Conservation (phyloP, 2,113 vertebrate genomes). For the Coryphaenoides rupestris region DNA sequence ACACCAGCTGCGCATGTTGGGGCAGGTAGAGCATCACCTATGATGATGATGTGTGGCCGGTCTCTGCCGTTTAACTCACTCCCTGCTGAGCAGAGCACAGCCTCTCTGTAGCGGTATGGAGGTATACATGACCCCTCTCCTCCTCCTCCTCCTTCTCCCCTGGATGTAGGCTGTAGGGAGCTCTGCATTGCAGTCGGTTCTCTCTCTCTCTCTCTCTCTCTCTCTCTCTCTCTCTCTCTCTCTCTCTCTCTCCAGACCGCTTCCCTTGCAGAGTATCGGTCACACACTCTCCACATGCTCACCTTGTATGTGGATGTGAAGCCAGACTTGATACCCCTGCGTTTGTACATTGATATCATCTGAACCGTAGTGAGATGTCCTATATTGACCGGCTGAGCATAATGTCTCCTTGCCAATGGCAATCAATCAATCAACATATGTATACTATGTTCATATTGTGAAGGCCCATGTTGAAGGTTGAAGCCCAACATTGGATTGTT, state of each 20-base stretch:
- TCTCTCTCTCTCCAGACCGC: constrained; percentile 43
- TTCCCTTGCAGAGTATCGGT: constrained; percentile 26
- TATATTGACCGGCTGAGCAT: too few relatives aligned
- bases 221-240: too few relatives aligned
- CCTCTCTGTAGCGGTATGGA: too few relatives aligned
- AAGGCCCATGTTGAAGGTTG: too few relatives aligned
- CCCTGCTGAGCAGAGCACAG: neutral
- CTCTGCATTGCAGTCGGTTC: constrained; percentile 68
- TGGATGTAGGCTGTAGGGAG: constrained; percentile 42
- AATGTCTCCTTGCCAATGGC: too few relatives aligned
- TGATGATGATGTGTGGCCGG: constrained; percentile 27
- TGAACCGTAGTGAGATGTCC: too few relatives aligned
- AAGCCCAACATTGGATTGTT: too few relatives aligned
- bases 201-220: too few relatives aligned
- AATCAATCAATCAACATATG: too few relatives aligned
- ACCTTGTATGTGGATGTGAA: neutral
- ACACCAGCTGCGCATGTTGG: constrained; percentile 20
- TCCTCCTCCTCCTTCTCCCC: constrained; percentile 30
- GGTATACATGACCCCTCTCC: neutral
- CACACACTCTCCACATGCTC: constrained; percentile 38
- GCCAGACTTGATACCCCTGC: too few relatives aligned
- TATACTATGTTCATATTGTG: too few relatives aligned
- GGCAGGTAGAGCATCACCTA: constrained; percentile 35
- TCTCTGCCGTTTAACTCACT: constrained; percentile 17
- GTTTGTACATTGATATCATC: too few relatives aligned